Conservation (phyloP, 2,113 vertebrate species). For the Dipodomys stephensi region DNA sequence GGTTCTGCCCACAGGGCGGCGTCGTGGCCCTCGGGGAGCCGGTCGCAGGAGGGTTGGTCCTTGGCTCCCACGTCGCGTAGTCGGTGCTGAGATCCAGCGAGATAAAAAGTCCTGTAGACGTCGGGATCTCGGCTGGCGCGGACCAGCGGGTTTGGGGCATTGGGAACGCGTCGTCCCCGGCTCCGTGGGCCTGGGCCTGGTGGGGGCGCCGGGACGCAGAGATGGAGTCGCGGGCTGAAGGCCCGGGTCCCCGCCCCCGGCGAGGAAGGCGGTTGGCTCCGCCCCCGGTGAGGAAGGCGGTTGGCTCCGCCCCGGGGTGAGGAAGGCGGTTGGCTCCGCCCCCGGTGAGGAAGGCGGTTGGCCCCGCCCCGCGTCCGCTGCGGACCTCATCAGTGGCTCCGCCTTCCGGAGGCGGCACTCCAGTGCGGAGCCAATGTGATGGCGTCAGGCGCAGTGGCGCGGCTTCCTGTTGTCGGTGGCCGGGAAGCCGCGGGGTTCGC, state of each 20-base stretch:
- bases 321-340: neutral
- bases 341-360: neutral
- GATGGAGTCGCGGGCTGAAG: no score
- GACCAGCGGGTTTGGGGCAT: fast-evolving
- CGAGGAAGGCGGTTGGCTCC: fast-evolving
- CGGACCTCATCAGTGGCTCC: no score
- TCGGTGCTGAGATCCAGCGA: neutral
- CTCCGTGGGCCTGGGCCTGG: no score
- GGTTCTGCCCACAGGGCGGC: neutral
- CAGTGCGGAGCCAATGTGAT: no score
- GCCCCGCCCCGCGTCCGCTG: constrained; percentile 12
- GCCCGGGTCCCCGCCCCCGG: fast-evolving
- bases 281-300: fast-evolving
- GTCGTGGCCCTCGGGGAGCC: neutral
- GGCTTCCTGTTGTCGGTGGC: neutral
- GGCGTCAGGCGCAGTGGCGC: no score
- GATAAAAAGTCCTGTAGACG: neutral
- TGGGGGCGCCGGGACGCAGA: no score
- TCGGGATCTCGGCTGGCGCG: neutral
- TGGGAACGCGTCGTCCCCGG: neutral
- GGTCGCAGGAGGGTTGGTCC: neutral
- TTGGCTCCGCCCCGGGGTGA: fast-evolving
- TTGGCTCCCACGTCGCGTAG: neutral
- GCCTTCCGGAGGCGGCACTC: no score
- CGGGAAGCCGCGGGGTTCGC: neutral